These are phyloP conservation scores for Ophthalmolycus amberensis DNA, from an alignment of 2,113 vertebrate genomes.

Conservation along the genomic window DNA sequence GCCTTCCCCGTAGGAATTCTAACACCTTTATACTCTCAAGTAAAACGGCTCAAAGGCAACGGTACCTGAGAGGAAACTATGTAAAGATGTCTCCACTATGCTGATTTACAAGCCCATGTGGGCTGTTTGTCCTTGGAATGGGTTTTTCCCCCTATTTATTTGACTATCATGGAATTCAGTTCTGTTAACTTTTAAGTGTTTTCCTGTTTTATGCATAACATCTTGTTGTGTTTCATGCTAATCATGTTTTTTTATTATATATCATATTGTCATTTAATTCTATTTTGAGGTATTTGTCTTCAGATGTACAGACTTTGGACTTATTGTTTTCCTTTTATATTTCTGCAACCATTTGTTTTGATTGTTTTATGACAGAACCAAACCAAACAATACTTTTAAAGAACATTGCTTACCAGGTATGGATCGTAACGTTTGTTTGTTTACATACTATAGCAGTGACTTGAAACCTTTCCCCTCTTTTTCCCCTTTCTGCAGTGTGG, in stretches of 20 bases:
- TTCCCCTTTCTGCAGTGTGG: constrained; percentile 84
- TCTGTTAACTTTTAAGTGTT: not conserved
- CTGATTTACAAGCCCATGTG: constrained; percentile 13
- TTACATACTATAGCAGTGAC: not conserved
- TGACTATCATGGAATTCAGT: not conserved
- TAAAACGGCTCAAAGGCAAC: constrained; percentile 66
- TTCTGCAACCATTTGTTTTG: not conserved
- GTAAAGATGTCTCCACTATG: constrained; percentile 5
- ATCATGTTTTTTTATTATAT: not conserved
- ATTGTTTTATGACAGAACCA: not conserved
- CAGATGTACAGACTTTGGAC: not conserved
- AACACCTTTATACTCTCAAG: constrained; percentile 58
- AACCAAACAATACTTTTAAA: not conserved
- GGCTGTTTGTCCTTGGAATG: constrained; percentile 21
- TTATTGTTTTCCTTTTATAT: not conserved
- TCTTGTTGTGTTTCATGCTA: not conserved
- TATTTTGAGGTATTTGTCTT: constrained; percentile 1
- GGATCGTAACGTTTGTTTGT: not conserved
- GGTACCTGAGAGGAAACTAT: constrained; percentile 40
- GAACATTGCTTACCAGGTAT: not conserved
- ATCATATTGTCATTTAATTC: not conserved
- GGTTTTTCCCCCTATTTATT: not conserved
- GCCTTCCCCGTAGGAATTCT: constrained; percentile 43
- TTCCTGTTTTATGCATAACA: not conserved
- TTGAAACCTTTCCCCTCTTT: not conserved